These are phyloP conservation scores for Hemicordylus capensis DNA, from an alignment of 2,113 vertebrate species.

Conservation along the genomic window DNA sequence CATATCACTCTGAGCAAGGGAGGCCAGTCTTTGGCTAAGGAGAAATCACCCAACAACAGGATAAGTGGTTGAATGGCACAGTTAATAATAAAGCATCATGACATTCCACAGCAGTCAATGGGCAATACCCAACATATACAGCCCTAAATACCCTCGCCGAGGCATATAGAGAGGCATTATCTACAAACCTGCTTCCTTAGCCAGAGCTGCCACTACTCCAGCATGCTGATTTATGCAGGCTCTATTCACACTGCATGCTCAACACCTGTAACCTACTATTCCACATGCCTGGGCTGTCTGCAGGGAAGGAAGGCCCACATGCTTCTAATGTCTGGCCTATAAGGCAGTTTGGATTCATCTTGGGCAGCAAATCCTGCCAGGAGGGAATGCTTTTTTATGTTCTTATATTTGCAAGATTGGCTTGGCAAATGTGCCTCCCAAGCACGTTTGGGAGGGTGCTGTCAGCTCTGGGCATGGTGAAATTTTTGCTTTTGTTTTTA, in stretches of 20 bases:
- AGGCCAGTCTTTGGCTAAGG: constrained; percentile 67
- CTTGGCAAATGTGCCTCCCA: neutral
- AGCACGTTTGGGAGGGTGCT: neutral
- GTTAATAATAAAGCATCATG: constrained; percentile 21
- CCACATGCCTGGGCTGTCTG: neutral
- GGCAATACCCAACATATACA: neutral
- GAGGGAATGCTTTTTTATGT: neutral
- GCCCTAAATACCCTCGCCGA: neutral
- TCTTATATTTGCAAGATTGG: too few relatives aligned
- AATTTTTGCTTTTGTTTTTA: too few relatives aligned
- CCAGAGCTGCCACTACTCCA: neutral
- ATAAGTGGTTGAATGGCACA: constrained; percentile 52
- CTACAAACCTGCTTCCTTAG: constrained; percentile 51
- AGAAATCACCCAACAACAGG: constrained; percentile 68
- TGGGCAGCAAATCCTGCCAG: neutral
- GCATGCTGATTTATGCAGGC: neutral
- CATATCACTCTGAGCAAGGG: constrained; percentile 58
- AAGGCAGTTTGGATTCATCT: neutral
- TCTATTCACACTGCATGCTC: neutral
- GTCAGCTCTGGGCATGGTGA: neutral
- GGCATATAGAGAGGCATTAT: neutral
- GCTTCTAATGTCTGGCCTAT: neutral
- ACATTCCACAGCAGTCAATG: constrained; percentile 17
- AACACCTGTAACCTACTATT: neutral
- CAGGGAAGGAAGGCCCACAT: neutral